Conservation (phyloP, 2,113 vertebrate species). For the Brienomyrus longianalis region DNA sequence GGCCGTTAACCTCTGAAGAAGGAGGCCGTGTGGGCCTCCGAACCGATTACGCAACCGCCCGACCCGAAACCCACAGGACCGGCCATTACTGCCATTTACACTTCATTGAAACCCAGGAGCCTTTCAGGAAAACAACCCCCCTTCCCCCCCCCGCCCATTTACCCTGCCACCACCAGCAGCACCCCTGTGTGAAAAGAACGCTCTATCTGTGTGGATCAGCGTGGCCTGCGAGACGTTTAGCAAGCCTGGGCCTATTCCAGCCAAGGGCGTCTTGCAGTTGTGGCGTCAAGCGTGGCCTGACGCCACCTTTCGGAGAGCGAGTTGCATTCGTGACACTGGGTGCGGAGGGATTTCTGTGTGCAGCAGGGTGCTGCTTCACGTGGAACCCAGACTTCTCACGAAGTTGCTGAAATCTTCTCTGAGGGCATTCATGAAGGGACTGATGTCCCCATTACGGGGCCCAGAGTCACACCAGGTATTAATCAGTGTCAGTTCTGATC, state of each 20-base stretch:
- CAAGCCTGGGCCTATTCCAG: conserved; percentile 8
- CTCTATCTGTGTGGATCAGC: neutral
- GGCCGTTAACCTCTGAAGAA: conserved; percentile 55
- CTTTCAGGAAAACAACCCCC: neutral
- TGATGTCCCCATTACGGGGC: neutral
- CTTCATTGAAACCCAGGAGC: conserved; percentile 13
- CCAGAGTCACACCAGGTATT: neutral
- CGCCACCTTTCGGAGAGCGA: conserved; percentile 4
- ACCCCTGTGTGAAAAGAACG: neutral
- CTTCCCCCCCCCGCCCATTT: neutral
- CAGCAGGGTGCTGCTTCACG: neutral
- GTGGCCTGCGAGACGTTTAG: neutral
- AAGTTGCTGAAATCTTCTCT: too few species aligned
- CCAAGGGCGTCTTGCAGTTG: neutral
- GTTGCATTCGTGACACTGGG: neutral
- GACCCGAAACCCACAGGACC: conserved; percentile 33
- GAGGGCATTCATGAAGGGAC: neutral
- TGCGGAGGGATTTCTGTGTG: neutral
- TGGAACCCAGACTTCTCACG: neutral
- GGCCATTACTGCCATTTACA: conserved; percentile 29
- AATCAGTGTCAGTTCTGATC: neutral
- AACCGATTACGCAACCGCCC: conserved; percentile 28
- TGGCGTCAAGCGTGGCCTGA: neutral
- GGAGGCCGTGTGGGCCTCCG: conserved; percentile 28
- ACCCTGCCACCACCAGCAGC: neutral